phyloP scores from a whole-genome alignment of 2,113 vertebrate genomes.

The Spheniscus mendiculus region DNA sequence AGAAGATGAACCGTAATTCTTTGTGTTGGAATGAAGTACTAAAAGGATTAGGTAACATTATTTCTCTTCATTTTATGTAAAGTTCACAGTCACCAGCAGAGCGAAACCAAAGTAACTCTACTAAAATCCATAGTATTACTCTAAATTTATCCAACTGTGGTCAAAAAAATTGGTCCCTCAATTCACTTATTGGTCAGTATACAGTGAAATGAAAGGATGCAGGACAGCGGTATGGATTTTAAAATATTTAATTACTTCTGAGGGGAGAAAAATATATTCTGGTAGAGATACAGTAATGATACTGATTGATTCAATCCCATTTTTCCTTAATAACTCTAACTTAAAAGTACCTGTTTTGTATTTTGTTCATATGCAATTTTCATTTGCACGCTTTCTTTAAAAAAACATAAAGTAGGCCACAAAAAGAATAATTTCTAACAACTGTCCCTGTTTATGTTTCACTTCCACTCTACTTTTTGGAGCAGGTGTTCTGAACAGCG shows the following conservation, averaged over 20 bases:
- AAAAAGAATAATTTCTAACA: background rate
- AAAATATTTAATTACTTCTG: background rate
- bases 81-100: background rate
- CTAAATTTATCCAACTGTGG: background rate
- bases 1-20: background rate
- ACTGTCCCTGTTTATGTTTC: background rate
- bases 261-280: background rate
- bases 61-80: background rate
- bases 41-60: background rate
- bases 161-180: background rate
- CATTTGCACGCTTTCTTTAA: background rate
- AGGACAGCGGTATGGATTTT: background rate
- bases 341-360: background rate
- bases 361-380: background rate
- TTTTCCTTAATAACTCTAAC: background rate
- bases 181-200: background rate
- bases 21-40: background rate
- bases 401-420: background rate
- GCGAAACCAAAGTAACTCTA: background rate
- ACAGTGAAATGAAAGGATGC: background rate
- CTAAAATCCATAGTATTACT: background rate
- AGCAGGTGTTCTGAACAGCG: background rate
- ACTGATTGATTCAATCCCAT: background rate
- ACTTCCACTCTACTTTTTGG: background rate
- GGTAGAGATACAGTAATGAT: background rate